Base-by-base conservation (phyloP, 2,797 vertebrate genomes). In the Rhinogobio ventralis region DNA sequence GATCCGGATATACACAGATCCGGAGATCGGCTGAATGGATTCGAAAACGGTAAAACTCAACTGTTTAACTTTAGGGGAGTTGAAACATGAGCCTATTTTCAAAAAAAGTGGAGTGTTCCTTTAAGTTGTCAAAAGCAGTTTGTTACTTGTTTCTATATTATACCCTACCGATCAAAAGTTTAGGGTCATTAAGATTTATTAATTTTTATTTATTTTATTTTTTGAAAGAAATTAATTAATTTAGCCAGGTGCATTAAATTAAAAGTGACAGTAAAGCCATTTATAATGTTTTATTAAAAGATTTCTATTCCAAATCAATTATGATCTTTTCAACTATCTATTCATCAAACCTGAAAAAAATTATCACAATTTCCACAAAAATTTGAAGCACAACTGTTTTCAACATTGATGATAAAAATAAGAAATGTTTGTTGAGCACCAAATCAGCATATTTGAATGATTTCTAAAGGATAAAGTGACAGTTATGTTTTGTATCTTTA, bases 401-500 rank as follows among this genome's bases (percentile, higher is more conserved):
- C 25, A 49, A 25, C 15, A 30, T 17, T 72, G 66, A 39, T 23
- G 20, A 42, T 20, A 19, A 33, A 19, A 36, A 46, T 11, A n/a
- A 13, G 5, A 69, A 13, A 42, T 17, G 7, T 46, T 25, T 15
- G n/a, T 51, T 23, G 10, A 53, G 46, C 72, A 30, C 7, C 45
- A 72, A 49, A 72, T 72, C 45, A 33, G 46, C 17, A 53, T 53
- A 49, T 53, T 33, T 23, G 1, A 33, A 74, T 51, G 9, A 53
- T 51, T 73, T 74, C 23, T 42, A 6, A 45, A 25, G 68, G 39
- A 45, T 25, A 9, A 74, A 23, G 28, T 74, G 69, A 49, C 14
- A 68, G 17, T n/a, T 53, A n/a, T 55, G n/a, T 84, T 84, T 39
- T 45, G 1, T 71, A 77, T 71, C 28, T 62, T 84, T 62, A 84